Evolutionary conservation across 1,140 invertebrate species (phyloP).

Genomic region (Spodoptera litura): DNA sequence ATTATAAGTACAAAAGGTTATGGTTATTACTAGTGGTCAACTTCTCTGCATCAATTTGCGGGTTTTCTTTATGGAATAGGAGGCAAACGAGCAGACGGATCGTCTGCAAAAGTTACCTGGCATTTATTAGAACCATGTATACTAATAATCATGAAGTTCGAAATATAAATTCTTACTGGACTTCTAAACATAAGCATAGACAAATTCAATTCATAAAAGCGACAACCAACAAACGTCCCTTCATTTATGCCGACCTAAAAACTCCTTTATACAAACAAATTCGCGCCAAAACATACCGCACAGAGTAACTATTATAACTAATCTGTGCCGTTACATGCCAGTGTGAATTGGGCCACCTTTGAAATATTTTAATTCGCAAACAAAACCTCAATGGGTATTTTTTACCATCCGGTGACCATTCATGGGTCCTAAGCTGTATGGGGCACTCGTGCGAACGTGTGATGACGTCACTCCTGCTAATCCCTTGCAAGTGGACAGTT

Average conservation of each 20-base stretch:
- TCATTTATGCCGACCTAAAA: background rate
- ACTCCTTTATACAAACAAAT: slow-evolving; percentile 13
- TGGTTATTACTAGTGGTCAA: no score
- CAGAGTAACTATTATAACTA: slow-evolving; percentile 1
- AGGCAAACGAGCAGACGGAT: no score
- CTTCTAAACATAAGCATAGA: no score
- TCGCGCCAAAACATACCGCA: background rate
- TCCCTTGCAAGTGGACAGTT: slow-evolving; percentile 58
- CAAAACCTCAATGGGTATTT: slow-evolving; percentile 50
- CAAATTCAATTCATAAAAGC: no score
- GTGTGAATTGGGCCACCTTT: slow-evolving; percentile 46
- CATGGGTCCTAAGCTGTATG: slow-evolving; percentile 35
- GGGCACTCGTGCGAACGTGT: slow-evolving; percentile 47
- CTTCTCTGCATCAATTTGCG: no score
- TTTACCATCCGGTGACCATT: slow-evolving; percentile 55
- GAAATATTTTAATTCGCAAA: slow-evolving; percentile 52
- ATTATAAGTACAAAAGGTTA: no score
- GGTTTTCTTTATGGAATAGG: no score
- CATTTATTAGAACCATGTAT: no score
- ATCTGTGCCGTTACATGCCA: slow-evolving; percentile 13
- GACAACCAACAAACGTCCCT: no score
- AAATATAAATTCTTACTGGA: no score
- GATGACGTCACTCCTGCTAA: slow-evolving; percentile 62
- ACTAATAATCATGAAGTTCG: no score
- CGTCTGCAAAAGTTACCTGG: no score